Percentiles rank a stretch among this genome's conserved stretches.
phyloP scores from a whole-genome alignment of 2,113 vertebrate species.

The Noctilio leporinus region DNA sequence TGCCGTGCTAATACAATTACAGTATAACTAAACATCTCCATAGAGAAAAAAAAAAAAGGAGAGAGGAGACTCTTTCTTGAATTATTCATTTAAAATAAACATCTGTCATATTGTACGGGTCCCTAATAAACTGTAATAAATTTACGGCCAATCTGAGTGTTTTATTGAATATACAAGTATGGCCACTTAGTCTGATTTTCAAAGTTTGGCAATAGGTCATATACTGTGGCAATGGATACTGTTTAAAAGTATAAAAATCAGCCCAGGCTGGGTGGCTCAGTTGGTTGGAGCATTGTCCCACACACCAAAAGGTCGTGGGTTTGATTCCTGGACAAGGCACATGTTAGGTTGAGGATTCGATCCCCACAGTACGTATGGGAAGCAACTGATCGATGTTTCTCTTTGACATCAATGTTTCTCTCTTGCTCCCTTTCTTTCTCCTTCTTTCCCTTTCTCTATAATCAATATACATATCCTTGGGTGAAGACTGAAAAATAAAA shows the following conservation, averaged over 20 bases:
- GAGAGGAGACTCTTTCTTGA: not conserved
- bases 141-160: not conserved
- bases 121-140: not conserved
- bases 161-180: not conserved
- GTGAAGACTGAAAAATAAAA: too few species aligned
- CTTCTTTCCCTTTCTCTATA: too few species aligned
- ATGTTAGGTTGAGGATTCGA: too few species aligned
- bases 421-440: too few species aligned
- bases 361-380: too few species aligned
- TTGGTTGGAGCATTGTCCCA: too few species aligned
- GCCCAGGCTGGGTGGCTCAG: too few species aligned
- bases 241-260: not conserved
- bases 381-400: too few species aligned
- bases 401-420: too few species aligned
- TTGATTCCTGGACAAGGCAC: too few species aligned
- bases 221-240: not conserved
- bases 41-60: not conserved
- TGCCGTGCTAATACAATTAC: constrained; percentile 1
- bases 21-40: not conserved
- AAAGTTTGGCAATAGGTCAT: not conserved
- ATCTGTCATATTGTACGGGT: not conserved
- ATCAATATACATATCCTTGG: too few species aligned
- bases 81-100: not conserved
- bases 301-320: too few species aligned
- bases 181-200: not conserved